These are phyloP conservation scores for Drosophila sordidapex DNA, from an alignment of 2,888 invertebrate species.

Conservation along the genomic window DNA sequence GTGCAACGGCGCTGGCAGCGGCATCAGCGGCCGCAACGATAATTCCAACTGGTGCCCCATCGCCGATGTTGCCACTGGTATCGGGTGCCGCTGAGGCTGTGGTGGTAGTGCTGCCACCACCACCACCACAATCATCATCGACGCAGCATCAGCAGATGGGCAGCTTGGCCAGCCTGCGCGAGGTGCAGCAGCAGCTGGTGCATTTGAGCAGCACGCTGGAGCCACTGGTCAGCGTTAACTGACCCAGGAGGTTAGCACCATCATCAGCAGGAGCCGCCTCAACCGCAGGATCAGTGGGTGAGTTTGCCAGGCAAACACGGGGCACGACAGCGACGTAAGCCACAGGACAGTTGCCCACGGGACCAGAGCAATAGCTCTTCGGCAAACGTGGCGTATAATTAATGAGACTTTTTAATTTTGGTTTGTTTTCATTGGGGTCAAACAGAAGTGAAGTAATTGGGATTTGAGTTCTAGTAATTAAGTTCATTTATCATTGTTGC, in stretches of 20 bases:
- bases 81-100: slow-evolving; percentile 72
- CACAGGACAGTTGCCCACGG: slow-evolving; percentile 46
- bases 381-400: slow-evolving; percentile 66
- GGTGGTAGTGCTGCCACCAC: slow-evolving; percentile 77
- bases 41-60: slow-evolving; percentile 81
- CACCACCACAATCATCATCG: slow-evolving; percentile 43
- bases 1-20: slow-evolving; percentile 62
- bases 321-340: slow-evolving; percentile 70
- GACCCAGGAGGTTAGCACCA: slow-evolving; percentile 71
- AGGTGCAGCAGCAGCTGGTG: slow-evolving; percentile 74
- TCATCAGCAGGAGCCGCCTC: slow-evolving; percentile 19
- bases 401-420: slow-evolving; percentile 56
- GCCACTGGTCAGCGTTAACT: slow-evolving; percentile 83
- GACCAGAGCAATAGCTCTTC: slow-evolving; percentile 3
- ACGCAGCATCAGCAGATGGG: slow-evolving; percentile 57
- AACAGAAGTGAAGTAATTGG: slow-evolving; percentile 72
- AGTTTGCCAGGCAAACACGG: slow-evolving; percentile 60
- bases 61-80: slow-evolving; percentile 50
- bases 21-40: slow-evolving; percentile 66
- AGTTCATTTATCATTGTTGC: slow-evolving; percentile 67
- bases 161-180: slow-evolving; percentile 68
- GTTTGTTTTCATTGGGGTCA: slow-evolving; percentile 49
- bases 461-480: slow-evolving; percentile 74
- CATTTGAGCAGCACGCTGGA: slow-evolving; percentile 75
- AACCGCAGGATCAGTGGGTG: slow-evolving; percentile 50